Conservation (phyloP, 2,797 vertebrate genomes). For the Megalops cyprinoides region DNA sequence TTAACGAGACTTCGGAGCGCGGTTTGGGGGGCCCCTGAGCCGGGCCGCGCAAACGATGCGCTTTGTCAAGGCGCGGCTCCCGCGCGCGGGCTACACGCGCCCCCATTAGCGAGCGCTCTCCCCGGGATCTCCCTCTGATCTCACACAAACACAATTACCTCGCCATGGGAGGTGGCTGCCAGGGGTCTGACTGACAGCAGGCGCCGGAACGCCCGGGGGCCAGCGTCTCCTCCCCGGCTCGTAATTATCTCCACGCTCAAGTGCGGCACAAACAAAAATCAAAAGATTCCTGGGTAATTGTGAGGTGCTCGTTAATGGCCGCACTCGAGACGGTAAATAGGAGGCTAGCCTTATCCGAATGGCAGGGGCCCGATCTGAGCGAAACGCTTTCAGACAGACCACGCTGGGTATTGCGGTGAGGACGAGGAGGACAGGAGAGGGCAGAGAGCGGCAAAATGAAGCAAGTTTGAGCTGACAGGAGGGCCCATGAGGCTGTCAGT, state of each 20-base stretch:
- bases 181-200: not conserved
- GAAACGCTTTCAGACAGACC: not conserved
- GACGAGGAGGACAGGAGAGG: not conserved
- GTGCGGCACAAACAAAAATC: constrained; percentile 25
- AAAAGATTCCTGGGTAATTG: constrained; percentile 13
- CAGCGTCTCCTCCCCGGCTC: not conserved
- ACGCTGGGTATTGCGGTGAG: not conserved
- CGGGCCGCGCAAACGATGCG: not conserved
- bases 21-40: not conserved
- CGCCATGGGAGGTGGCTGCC: not conserved
- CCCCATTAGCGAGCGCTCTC: constrained; percentile 9
- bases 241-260: constrained; percentile 3
- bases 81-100: not conserved
- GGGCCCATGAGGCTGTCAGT: not conserved
- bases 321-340: not conserved
- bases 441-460: not conserved
- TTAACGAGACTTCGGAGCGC: not conserved
- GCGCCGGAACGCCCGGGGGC: not conserved
- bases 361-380: not conserved
- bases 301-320: constrained; percentile 17
- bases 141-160: constrained; percentile 25
- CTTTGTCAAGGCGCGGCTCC: not conserved
- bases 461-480: not conserved
- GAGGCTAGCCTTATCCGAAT: not conserved
- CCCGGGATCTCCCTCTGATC: constrained; percentile 21